Conservation (phyloP, 2,888 invertebrate genomes). For the Epistrophe grossulariae region DNA sequence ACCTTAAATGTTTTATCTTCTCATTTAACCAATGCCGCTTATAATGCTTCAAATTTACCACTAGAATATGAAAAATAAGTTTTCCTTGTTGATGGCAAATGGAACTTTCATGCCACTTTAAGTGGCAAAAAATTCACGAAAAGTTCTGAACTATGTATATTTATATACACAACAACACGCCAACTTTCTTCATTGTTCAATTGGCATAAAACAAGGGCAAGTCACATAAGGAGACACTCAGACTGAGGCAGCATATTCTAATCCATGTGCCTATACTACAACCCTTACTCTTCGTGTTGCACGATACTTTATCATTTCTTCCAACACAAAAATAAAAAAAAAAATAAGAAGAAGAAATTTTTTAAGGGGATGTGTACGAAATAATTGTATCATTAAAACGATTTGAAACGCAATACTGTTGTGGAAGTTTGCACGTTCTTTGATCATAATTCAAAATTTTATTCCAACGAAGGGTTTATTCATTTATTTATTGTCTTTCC, state of each 20-base stretch:
- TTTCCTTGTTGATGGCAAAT: conserved; percentile 57
- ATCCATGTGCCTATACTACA: neutral
- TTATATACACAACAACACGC: conserved; percentile 34
- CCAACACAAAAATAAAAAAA: conserved; percentile 19
- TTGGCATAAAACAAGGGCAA: conserved; percentile 23
- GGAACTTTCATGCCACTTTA: conserved; percentile 60
- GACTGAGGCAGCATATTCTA: neutral
- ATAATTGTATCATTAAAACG: conserved; percentile 61
- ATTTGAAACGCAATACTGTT: conserved; percentile 61
- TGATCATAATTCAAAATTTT: conserved; percentile 36
- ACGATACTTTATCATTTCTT: conserved; percentile 75
- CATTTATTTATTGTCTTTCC: neutral
- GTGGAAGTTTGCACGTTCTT: conserved; percentile 36
- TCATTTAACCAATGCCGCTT: conserved; percentile 17
- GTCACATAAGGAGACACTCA: neutral
- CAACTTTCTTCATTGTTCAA: conserved; percentile 29
- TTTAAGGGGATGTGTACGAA: conserved; percentile 57
- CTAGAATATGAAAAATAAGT: conserved; percentile 36
- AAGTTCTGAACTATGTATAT: conserved; percentile 42
- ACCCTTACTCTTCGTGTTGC: conserved; percentile 70
- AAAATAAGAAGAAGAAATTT: conserved; percentile 14
- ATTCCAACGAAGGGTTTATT: neutral
- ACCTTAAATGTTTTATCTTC: conserved; percentile 7
- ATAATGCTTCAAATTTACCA: conserved; percentile 33
- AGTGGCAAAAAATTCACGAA: conserved; percentile 58